These are phyloP conservation scores for Octopus sinensis DNA, from an alignment of 1,140 invertebrate species.

Conservation along the genomic window DNA sequence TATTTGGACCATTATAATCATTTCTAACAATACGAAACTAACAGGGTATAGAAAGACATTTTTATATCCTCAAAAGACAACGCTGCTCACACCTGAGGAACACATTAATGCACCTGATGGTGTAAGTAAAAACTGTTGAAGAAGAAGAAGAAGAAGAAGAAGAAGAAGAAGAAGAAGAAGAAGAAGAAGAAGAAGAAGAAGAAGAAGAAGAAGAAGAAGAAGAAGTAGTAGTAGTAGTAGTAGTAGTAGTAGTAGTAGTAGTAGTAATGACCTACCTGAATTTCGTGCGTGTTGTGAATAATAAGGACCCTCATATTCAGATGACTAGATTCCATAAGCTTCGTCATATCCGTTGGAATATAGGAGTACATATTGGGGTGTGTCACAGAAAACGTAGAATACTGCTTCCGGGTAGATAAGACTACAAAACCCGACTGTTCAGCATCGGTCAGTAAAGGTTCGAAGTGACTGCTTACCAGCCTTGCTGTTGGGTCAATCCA, in stretches of 20 bases:
- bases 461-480: conserved; percentile 27
- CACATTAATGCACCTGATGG: too few relatives aligned
- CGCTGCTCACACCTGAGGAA: too few relatives aligned
- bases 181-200: conserved; percentile 11
- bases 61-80: too few relatives aligned
- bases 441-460: conserved; percentile 25
- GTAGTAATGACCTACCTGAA: conserved; percentile 13
- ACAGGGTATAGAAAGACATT: too few relatives aligned
- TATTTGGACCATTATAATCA: too few relatives aligned
- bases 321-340: conserved; percentile 25
- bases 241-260: conserved; percentile 15
- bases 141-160: too few relatives aligned
- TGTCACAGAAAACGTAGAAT: conserved; percentile 38
- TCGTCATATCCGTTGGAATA: conserved; percentile 26
- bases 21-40: too few relatives aligned
- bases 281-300: conserved; percentile 31
- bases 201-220: conserved; percentile 7
- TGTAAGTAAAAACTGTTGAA: too few relatives aligned
- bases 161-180: neutral
- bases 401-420: conserved; percentile 20
- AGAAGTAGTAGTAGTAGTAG: conserved; percentile 12
- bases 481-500: conserved; percentile 35
- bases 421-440: conserved; percentile 24
- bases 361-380: conserved; percentile 38
- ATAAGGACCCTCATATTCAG: conserved; percentile 33